phyloP scores from a whole-genome alignment of 2,888 invertebrate species.

The Eristalis pertinax region DNA sequence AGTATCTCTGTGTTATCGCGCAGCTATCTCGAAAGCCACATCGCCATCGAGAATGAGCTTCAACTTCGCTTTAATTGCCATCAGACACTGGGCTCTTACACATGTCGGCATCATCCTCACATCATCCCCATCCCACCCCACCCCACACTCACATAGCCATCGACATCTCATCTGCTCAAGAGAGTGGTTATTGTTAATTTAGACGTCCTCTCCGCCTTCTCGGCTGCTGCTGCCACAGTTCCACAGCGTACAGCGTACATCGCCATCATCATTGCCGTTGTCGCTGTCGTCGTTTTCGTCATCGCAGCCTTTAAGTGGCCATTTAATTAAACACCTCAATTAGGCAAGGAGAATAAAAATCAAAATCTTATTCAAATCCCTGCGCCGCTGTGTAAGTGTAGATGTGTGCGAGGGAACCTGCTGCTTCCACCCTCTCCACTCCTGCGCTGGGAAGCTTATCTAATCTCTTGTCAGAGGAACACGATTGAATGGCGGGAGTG shows the following conservation, averaged over 20 bases:
- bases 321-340: conserved; percentile 71
- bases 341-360: conserved; percentile 56
- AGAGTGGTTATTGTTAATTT: conserved; percentile 68
- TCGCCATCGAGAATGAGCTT: conserved; percentile 1
- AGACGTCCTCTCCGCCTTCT: conserved; percentile 20
- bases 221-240: neutral
- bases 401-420: neutral
- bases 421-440: neutral
- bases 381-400: neutral
- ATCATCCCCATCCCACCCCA: neutral
- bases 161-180: conserved; percentile 51
- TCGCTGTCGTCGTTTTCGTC: neutral
- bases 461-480: conserved; percentile 37
- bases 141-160: neutral
- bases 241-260: neutral
- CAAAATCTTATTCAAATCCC: conserved; percentile 51
- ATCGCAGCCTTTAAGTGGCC: conserved; percentile 37
- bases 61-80: conserved; percentile 53
- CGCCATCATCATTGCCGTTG: neutral
- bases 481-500: conserved; percentile 1
- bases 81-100: conserved; percentile 23
- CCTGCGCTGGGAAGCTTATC: conserved; percentile 44
- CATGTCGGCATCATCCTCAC: neutral
- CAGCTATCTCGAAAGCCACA: conserved; percentile 24
- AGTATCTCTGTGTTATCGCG: conserved; percentile 23